phyloP scores from a whole-genome alignment of 2,113 vertebrate species.

The Thalassoma bifasciatum region DNA sequence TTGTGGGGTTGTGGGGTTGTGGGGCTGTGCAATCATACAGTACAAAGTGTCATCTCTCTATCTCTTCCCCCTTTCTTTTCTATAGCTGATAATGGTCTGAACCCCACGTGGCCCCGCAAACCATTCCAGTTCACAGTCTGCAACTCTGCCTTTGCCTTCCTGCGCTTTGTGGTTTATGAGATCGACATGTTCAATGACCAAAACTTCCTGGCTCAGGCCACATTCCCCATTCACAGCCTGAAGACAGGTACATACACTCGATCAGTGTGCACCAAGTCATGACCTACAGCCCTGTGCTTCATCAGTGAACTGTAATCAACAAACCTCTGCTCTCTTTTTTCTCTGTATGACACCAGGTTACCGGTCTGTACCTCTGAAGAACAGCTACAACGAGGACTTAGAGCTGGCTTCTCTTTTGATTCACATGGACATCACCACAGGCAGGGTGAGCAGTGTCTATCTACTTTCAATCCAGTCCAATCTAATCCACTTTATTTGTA shows the following conservation, averaged over 20 bases:
- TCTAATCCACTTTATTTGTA: no score
- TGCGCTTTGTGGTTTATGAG: conserved; percentile 97
- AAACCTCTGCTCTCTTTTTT: neutral
- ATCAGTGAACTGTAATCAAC: neutral
- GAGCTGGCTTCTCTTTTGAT: conserved; percentile 95
- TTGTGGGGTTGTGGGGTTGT: neutral
- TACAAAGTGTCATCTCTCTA: neutral
- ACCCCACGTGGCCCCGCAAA: conserved; percentile 93
- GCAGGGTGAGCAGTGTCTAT: conserved; percentile 87
- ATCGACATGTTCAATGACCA: conserved; percentile 99
- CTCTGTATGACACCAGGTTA: conserved; percentile 83
- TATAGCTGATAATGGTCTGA: conserved; percentile 95
- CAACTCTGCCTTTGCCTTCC: conserved; percentile 94
- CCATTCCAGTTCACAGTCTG: conserved; percentile 90
- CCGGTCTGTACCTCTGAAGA: conserved; percentile 95
- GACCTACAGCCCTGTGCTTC: neutral
- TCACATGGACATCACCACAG: conserved; percentile 89
- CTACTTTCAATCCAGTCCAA: no score
- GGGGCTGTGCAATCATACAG: neutral
- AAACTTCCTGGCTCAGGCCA: conserved; percentile 98
- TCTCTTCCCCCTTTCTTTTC: conserved; percentile 15
- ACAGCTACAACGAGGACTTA: conserved; percentile 97
- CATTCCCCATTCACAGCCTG: conserved; percentile 92
- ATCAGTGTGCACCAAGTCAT: no score
- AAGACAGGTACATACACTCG: conserved; percentile 87